Conservation (phyloP, 1,140 invertebrate species). For the Trissolcus basalis region DNA sequence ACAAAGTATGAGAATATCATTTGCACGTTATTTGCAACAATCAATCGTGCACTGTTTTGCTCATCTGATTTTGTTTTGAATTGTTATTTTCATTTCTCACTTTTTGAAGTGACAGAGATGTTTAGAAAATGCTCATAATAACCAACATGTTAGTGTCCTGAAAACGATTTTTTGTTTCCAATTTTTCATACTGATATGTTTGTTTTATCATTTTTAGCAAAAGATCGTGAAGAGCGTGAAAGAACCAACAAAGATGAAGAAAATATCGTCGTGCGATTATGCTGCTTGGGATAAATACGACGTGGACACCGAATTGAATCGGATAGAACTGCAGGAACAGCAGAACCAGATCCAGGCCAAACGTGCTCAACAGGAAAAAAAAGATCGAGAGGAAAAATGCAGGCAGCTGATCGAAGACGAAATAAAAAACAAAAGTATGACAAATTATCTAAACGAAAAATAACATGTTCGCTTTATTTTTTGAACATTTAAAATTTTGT, state of each 20-base stretch:
- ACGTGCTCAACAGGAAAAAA: constrained; percentile 60
- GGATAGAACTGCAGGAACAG: constrained; percentile 80
- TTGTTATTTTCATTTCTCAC: too few species aligned
- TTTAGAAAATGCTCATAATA: too few species aligned
- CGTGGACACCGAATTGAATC: constrained; percentile 80
- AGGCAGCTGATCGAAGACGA: constrained; percentile 60
- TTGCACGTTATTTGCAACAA: not conserved
- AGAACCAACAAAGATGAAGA: constrained; percentile 49
- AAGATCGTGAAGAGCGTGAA: constrained; percentile 19
- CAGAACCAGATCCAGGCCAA: constrained; percentile 70
- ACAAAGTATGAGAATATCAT: constrained; percentile 27
- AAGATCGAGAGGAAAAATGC: constrained; percentile 49
- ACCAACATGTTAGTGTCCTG: too few species aligned
- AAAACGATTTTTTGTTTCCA: too few species aligned
- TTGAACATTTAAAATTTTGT: too few species aligned
- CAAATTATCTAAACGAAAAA: too few species aligned
- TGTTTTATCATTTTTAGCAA: not conserved
- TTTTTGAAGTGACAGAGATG: too few species aligned
- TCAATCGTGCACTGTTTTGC: too few species aligned
- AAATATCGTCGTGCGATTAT: constrained; percentile 79
- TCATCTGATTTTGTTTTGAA: too few species aligned
- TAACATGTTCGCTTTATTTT: too few species aligned
- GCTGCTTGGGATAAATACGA: constrained; percentile 83
- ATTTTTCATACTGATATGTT: not conserved
- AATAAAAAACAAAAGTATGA: constrained; percentile 62